Conservation (phyloP, 2,888 invertebrate genomes). For the Tanypteryx hageni region DNA sequence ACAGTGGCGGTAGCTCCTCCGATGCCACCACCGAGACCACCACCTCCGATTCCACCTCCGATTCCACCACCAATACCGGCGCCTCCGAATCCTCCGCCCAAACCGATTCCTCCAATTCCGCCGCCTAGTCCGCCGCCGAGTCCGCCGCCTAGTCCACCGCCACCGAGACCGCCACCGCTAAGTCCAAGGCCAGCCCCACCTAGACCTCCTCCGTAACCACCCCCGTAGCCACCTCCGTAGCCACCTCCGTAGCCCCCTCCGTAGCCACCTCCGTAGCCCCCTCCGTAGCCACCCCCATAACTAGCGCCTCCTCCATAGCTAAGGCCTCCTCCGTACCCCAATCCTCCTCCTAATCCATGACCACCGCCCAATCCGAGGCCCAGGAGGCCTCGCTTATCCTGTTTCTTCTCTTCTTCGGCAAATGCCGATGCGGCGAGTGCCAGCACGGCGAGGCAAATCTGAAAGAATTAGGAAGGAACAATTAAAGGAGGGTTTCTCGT, state of each 20-base stretch:
- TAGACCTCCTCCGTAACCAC: background rate
- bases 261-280: background rate
- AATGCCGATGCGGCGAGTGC: constrained; percentile 21
- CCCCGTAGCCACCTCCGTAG: background rate
- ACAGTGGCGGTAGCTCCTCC: background rate
- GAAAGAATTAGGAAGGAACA: background rate
- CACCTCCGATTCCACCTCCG: constrained; percentile 16
- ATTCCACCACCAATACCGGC: background rate
- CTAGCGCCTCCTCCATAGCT: background rate
- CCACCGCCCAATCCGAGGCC: constrained; percentile 35
- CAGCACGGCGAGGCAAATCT: constrained; percentile 50
- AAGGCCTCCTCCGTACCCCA: constrained; percentile 21
- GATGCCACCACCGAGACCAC: background rate
- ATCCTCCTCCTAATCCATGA: constrained; percentile 25
- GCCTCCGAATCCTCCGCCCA: background rate
- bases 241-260: constrained; percentile 41
- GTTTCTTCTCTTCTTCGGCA: constrained; percentile 50
- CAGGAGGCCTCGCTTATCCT: constrained; percentile 46
- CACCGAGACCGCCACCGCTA: background rate
- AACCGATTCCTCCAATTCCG: background rate
- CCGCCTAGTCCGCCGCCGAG: background rate
- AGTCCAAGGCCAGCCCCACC: background rate
- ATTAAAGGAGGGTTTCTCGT: no score
- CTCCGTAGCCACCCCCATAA: background rate
- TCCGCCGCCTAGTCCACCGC: background rate